These are phyloP conservation scores for Lepidurus packardi DNA, from an alignment of 1,140 invertebrate species.

Conservation along the genomic window DNA sequence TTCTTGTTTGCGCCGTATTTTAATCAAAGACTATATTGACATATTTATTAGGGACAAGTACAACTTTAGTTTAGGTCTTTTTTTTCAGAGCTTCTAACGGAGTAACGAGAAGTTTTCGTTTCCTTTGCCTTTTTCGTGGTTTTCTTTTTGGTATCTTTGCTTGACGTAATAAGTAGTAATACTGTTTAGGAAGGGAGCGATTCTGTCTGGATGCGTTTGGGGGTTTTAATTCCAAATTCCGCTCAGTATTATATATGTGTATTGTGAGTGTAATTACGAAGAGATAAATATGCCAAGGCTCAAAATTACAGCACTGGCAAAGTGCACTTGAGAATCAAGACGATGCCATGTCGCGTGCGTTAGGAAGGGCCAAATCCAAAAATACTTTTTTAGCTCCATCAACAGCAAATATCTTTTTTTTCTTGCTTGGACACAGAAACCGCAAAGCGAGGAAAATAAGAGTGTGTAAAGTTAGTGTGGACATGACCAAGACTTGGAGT, in stretches of 20 bases:
- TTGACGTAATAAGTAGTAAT: not conserved
- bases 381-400: not conserved
- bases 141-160: not conserved
- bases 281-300: not conserved
- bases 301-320: constrained; percentile 8
- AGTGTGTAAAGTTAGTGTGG: not conserved
- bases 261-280: constrained; percentile 16
- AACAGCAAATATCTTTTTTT: not conserved
- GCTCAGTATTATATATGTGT: constrained; percentile 6
- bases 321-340: not conserved
- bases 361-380: not conserved
- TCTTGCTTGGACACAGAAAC: not conserved
- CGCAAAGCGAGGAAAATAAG: not conserved
- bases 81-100: too few relatives aligned
- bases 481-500: not conserved
- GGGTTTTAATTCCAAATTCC: constrained; percentile 12
- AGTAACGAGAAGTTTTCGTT: not conserved
- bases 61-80: too few relatives aligned
- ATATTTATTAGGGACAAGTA: too few relatives aligned
- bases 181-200: not conserved
- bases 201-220: not conserved
- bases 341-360: constrained; percentile 8
- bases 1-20: too few relatives aligned
- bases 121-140: not conserved
- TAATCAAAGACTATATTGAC: too few relatives aligned